Base-by-base conservation (phyloP, 2,888 invertebrate species). In the Amorpha juglandis region DNA sequence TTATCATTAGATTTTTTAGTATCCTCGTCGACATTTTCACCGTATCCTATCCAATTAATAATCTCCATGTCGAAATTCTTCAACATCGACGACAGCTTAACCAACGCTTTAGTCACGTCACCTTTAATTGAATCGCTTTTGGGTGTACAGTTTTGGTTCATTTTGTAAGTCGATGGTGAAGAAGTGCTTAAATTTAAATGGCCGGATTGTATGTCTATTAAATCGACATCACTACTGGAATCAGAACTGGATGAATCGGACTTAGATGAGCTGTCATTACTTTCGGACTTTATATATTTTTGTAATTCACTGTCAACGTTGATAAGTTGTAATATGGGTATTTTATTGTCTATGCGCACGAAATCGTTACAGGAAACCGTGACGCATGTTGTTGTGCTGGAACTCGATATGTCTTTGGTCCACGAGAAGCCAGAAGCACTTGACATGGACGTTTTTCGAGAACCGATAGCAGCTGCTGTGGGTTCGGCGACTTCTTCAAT, bases 331-430 rank as follows among this genome's bases (percentile, higher is more conserved):
- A 92, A 14, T 0, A 87, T n/a, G 0, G 91, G 91, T 14, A 91
- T 7, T 71, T 88, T 91, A 0, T 86, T 87, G 66, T 90, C 81
- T 14, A 90, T 80, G 7, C 81, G 73, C 6, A 89, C 79, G 62
- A 87, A 78, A 64, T 90, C 90, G 0, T 76, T 78, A 0, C 84
- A 81, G 0, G 70, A 67, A 0, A 88, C 87, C 0, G 87, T 84
- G 1, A 87, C 38, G 63, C 81, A 84, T 0, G 88, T 87, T 0
- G 80, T 81, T 0, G 83, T 79, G 47, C 87, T 87, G 0, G 90
- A 87, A 48, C 81, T 84, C 0, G 90, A 90, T 66, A 92, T 88
- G 58, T 91, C 87, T 71, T 79, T 87, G 1, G 87, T 88, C 91
- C 91, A 92, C 0, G 90, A 90, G 0, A 83, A 70, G 27, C 81